These are phyloP conservation scores for Antigone vipio DNA, from an alignment of 2,113 vertebrate genomes.

Conservation along the genomic window DNA sequence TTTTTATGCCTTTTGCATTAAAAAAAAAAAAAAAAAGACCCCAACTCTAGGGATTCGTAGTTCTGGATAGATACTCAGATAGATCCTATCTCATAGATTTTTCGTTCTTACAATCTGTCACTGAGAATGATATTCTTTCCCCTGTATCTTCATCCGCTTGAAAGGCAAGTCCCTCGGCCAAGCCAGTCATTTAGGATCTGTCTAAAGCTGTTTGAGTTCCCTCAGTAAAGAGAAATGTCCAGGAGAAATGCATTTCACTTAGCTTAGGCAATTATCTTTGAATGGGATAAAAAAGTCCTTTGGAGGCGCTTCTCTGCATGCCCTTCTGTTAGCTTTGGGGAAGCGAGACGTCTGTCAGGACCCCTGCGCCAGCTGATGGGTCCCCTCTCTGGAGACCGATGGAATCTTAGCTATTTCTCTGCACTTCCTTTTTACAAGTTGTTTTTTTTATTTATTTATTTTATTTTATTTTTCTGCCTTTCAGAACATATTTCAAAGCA, in stretches of 20 bases:
- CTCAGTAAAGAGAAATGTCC: background rate
- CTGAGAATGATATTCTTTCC: background rate
- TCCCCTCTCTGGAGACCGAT: background rate
- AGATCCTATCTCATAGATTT: background rate
- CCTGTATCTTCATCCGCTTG: background rate
- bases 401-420: conserved; percentile 11
- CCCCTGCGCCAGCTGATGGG: background rate
- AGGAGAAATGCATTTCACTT: background rate
- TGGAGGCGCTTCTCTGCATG: background rate
- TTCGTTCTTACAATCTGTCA: background rate
- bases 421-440: background rate
- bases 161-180: background rate
- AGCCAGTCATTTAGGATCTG: background rate
- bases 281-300: background rate
- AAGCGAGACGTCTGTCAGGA: accelerated
- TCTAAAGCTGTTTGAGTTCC: background rate
- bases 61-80: background rate
- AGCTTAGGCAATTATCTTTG: background rate
- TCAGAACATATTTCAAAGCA: background rate
- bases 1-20: background rate
- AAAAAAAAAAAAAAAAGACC: background rate
- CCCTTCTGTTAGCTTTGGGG: background rate
- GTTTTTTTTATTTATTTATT: no score
- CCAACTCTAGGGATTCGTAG: background rate
- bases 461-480: background rate